Percentiles rank a stretch among this genome's conserved stretches.
Conservation (phyloP, 2,888 invertebrate species). For the Melangyna quadrimaculata region DNA sequence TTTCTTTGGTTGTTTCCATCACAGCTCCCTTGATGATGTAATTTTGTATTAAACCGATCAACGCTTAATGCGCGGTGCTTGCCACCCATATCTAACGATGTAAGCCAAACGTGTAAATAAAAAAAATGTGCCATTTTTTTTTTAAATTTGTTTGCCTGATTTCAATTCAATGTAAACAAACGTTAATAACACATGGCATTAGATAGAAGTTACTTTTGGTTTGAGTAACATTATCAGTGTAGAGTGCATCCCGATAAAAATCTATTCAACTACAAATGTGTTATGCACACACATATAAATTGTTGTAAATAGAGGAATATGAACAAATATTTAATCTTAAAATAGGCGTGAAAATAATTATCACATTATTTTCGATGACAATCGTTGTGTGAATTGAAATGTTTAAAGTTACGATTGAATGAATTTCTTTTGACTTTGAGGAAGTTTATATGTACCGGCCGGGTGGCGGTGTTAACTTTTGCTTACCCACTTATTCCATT, state of each 20-base stretch:
- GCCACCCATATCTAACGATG: neutral
- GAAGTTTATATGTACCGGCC: neutral
- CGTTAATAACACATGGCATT: neutral
- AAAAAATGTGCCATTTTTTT: neutral
- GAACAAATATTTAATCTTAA: constrained; percentile 16
- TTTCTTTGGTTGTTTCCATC: neutral
- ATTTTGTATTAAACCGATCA: neutral
- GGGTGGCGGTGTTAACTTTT: neutral
- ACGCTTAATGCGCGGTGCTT: neutral
- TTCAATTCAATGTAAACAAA: constrained; percentile 27
- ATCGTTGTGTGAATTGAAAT: constrained; percentile 12
- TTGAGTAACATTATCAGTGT: neutral
- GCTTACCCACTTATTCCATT: neutral
- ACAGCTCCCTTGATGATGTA: constrained; percentile 10
- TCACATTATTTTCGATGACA: constrained; percentile 15
- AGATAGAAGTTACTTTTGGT: neutral
- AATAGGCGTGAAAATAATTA: constrained; percentile 28
- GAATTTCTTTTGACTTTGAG: neutral
- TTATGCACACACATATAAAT: neutral
- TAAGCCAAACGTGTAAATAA: constrained; percentile 11
- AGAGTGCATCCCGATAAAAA: neutral
- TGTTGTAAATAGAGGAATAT: neutral
- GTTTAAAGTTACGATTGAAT: neutral
- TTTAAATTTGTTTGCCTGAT: neutral
- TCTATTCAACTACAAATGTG: neutral